Base-by-base conservation (phyloP, 1,140 invertebrate genomes). In the Thrips palmi region DNA sequence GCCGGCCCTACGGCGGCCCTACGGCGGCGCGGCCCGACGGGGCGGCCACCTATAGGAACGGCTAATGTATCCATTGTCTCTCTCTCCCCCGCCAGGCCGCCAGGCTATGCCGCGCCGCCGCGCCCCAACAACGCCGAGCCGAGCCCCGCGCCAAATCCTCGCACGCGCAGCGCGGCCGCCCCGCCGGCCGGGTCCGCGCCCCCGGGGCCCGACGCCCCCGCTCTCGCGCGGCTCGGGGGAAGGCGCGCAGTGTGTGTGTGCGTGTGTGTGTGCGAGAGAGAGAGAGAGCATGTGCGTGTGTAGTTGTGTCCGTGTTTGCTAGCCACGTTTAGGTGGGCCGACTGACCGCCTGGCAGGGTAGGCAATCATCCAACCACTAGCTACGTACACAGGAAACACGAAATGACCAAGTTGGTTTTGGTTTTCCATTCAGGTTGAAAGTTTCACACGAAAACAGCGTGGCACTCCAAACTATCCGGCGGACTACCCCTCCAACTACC, bases 241-340 rank as follows among this genome's bases (percentile, higher is more conserved):
- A 14, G 37, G 3, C 5, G 17, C 12, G 15, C 15, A 39, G n/a
- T 29, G 17, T 21, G 11, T 12, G 24, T 14, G 33, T 19, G 27
- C 10, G 33, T 34, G 5, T 30, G 27, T 36, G 14, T 36, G 21
- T 12, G 33, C 18, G n/a, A n/a, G n/a, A n/a, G n/a, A n/a, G n/a
- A n/a, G n/a, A n/a, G n/a, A n/a, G n/a, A 39, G 37, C 18, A 4
- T 11, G 20, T 39, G 28, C 30, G n/a, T n/a, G n/a, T n/a, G n/a
- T 30, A 39, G 14, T 12, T 19, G 24, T 38, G 36, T 31, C 32
- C 23, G 36, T 27, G 17, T 36, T 39, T 39, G 27, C 30, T 30
- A 37, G 14, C 31, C 28, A 19, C 25, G 12, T 39, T 14, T 10
- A 36, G 37, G 24, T 39, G 33, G 10, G 12, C 5, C n/a, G 11